Conservation (phyloP, 1,140 invertebrate species). For the Goniozus legneri region DNA sequence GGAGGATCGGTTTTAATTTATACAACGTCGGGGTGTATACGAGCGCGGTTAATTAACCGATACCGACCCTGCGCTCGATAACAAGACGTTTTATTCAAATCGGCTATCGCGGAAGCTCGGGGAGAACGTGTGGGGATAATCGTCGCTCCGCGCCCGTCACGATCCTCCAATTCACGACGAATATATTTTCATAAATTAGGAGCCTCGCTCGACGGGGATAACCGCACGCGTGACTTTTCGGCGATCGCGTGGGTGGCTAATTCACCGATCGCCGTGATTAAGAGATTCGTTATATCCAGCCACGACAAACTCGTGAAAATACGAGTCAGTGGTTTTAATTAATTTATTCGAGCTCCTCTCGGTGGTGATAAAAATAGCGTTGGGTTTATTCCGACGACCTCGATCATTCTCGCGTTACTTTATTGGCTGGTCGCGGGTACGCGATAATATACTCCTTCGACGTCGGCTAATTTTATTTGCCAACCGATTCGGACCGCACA, state of each 20-base stretch:
- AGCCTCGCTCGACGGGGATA: constrained; percentile 8
- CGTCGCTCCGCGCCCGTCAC: neutral
- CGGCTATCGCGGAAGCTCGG: constrained; percentile 5
- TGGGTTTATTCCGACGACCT: too few relatives aligned
- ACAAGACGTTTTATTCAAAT: neutral
- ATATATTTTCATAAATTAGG: constrained; percentile 37
- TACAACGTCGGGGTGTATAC: too few relatives aligned
- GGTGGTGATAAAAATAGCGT: too few relatives aligned
- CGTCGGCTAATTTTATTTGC: constrained; percentile 21
- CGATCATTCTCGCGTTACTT: too few relatives aligned
- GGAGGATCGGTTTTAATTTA: too few relatives aligned
- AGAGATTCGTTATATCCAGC: constrained; percentile 35
- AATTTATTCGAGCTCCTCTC: too few relatives aligned
- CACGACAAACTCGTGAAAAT: too few relatives aligned
- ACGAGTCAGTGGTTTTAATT: too few relatives aligned
- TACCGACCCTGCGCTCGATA: neutral
- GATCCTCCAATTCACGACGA: constrained; percentile 16
- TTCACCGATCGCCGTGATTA: constrained; percentile 29
- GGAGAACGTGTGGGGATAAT: constrained; percentile 12
- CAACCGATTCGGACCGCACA: constrained; percentile 28
- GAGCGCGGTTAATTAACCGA: neutral
- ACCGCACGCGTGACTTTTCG: constrained; percentile 12
- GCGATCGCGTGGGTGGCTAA: constrained; percentile 21
- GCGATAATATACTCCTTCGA: neutral
- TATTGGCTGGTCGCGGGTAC: too few relatives aligned